Evolutionary conservation across 2,888 invertebrate genomes (phyloP).

Genomic region (Lumbricus terrestris): DNA sequence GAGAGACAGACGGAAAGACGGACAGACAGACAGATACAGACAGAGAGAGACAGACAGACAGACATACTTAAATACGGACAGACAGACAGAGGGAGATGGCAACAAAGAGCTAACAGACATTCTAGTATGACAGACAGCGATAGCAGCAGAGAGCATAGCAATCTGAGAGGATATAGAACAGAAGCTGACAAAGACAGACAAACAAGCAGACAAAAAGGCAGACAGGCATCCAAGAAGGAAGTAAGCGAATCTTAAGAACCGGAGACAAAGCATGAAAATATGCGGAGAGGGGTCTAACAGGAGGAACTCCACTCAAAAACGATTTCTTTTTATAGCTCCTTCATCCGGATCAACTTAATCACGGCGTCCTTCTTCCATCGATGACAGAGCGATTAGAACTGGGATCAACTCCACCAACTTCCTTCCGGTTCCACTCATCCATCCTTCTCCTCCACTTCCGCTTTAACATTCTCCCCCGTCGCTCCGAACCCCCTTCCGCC

Average conservation of each 20-base stretch:
- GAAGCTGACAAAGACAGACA: not conserved
- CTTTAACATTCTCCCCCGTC: not conserved
- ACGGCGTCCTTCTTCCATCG: not conserved
- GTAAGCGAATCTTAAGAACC: too few relatives aligned
- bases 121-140: too few relatives aligned
- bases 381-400: not conserved
- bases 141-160: too few relatives aligned
- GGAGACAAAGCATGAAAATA: too few relatives aligned
- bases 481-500: not conserved
- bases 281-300: not conserved
- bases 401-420: not conserved
- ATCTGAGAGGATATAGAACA: not conserved
- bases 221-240: too few relatives aligned
- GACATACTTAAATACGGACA: too few relatives aligned
- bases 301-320: not conserved
- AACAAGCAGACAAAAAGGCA: not conserved
- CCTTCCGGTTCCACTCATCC: not conserved
- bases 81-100: not conserved
- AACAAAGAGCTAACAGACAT: too few relatives aligned
- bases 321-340: not conserved
- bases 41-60: too few relatives aligned
- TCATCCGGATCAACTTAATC: not conserved
- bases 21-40: too few relatives aligned
- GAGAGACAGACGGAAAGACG: too few relatives aligned
- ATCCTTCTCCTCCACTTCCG: constrained; percentile 3